Evolutionary conservation across 2,113 vertebrate species (phyloP), one percentile per base, ranked within the genome.

Genomic region (Regulus satrapa): DNA sequence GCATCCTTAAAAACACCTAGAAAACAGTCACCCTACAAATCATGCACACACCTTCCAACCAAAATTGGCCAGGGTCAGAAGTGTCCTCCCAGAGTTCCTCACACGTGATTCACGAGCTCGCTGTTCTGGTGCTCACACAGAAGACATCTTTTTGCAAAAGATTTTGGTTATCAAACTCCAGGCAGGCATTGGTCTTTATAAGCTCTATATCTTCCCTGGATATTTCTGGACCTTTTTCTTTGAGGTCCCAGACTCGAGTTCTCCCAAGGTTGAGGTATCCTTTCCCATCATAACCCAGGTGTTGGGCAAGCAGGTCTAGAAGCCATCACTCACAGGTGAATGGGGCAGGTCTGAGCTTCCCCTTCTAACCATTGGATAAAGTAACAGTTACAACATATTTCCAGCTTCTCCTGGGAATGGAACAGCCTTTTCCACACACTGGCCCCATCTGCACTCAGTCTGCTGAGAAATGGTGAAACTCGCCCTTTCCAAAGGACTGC

Each of bases 81-180:
- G 2, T 23, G 43, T 63, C 58, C 20, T 40, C 29, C 41, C 23
- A 3, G 12, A 61, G 24, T 7, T 77, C 61, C 64, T 48, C 31
- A 20, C 1, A 0, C 8, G 14, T 36, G n/a, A 36, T 19, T 34
- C 34, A 8, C 0, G 7, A 75, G 13, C 32, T 68, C 16, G 1
- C 11, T 69, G 25, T 12, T 69, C 40, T 23, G 14, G 25, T 45
- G 32, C 17, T 74, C 36, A 11, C 54, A 31, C 62, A n/a, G 40
- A 45, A 66, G 4, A 31, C 0, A 5, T 5, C 6, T 31, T 32
- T 68, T 38, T 15, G 46, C 24, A 63, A 32, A 69, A 19, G 10
- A 14, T 46, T 78, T 81, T 36, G 2, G 25, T n/a, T 24, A 55
- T 24, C 59, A 51, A 41, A 68, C 21, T 68, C 55, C 14, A 43